A percentile compares a stretch with the other conserved stretches of the same genome.
Evolutionary conservation across 2,113 vertebrate genomes (phyloP).

Genomic region (Spea multiplicata): DNA sequence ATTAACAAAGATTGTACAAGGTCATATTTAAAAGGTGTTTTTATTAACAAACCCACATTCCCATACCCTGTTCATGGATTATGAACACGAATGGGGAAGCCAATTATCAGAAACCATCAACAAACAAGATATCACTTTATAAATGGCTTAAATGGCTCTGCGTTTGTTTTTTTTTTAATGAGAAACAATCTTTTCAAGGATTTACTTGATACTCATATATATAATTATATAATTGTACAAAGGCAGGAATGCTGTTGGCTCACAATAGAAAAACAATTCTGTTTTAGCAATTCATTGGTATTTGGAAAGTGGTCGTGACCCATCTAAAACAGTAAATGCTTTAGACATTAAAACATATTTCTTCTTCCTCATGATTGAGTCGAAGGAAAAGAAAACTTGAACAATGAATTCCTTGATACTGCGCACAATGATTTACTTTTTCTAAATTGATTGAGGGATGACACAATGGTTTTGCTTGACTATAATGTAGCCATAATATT

Average conservation of each 20-base stretch:
- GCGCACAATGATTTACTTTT: conserved; percentile 40
- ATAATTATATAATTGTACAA: conserved; percentile 25
- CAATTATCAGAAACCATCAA: conserved; percentile 14
- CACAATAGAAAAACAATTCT: conserved; percentile 24
- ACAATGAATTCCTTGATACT: conserved; percentile 25
- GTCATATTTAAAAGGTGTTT: not conserved
- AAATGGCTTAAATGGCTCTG: not conserved
- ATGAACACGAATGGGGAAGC: not conserved
- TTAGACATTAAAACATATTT: conserved; percentile 11
- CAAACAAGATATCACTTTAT: not conserved
- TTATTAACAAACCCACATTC: conserved; percentile 5
- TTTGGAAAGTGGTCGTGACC: conserved; percentile 26
- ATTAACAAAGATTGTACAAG: too few relatives aligned
- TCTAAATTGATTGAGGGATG: conserved; percentile 51
- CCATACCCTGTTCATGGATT: not conserved
- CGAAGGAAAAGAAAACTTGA: conserved; percentile 43
- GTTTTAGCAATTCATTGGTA: conserved; percentile 30
- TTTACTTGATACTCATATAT: not conserved
- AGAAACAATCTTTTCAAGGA: conserved; percentile 43
- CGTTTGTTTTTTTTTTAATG: conserved; percentile 8
- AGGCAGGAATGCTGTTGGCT: conserved; percentile 23
- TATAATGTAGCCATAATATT: conserved; percentile 41
- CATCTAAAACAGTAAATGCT: conserved; percentile 13
- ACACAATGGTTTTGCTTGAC: conserved; percentile 32
- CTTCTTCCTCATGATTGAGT: conserved; percentile 7